A percentile compares a stretch with the other conserved stretches of the same genome.
phyloP scores from a whole-genome alignment of 1,140 invertebrate genomes.

The Acromyrmex charruanus region DNA sequence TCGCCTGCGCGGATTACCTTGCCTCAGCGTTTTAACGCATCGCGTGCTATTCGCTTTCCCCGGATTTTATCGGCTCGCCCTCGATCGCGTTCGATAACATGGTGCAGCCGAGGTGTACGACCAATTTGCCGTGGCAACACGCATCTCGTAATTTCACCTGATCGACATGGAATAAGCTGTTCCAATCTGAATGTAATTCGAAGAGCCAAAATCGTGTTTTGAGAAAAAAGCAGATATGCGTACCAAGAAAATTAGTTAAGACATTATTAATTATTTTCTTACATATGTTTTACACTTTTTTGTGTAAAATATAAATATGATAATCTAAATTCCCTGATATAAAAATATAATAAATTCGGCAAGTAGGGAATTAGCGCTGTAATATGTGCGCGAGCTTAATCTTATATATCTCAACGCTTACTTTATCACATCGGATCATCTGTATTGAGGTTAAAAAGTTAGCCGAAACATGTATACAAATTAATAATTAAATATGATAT shows the following conservation, averaged over 20 bases:
- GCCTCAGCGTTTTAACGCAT: constrained; percentile 72
- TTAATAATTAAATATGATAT: no score
- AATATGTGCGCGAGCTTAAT: no score
- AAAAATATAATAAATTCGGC: no score
- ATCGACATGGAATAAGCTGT: constrained; percentile 35
- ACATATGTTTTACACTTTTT: background rate
- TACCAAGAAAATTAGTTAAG: background rate
- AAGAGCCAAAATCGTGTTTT: background rate
- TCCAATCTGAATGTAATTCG: constrained; percentile 4
- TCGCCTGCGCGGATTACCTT: constrained; percentile 66
- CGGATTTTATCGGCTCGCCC: background rate
- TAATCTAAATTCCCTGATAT: no score
- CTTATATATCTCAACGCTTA: no score
- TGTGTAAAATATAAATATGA: background rate
- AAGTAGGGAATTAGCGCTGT: no score
- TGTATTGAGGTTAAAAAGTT: no score
- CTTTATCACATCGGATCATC: no score
- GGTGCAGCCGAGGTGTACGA: background rate
- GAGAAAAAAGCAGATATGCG: background rate
- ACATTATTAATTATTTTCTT: background rate
- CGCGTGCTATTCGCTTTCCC: constrained; percentile 17
- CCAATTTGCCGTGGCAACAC: constrained; percentile 2
- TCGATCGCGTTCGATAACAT: background rate
- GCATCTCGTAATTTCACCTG: constrained; percentile 32
- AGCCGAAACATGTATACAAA: no score